phyloP scores from a whole-genome alignment of 2,797 vertebrate species.

The Salarias fasciatus region DNA sequence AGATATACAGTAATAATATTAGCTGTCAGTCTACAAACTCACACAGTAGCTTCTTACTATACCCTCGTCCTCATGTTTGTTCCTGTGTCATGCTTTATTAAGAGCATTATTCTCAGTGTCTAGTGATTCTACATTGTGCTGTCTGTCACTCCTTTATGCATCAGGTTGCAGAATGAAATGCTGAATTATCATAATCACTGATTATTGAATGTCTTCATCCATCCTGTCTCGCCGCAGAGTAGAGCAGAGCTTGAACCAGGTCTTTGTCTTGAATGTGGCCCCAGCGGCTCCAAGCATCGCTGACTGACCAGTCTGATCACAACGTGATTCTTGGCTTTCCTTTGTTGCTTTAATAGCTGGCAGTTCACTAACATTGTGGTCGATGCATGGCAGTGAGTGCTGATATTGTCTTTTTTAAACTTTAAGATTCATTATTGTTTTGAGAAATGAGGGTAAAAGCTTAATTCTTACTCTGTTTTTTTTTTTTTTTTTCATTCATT shows the following conservation, averaged over 20 bases:
- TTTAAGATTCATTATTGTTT: too few species aligned
- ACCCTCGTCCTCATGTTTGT: too few species aligned
- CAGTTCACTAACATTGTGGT: too few species aligned
- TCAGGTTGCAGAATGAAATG: not conserved
- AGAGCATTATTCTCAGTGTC: not conserved
- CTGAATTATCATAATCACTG: slow-evolving; percentile 48
- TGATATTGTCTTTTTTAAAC: too few species aligned
- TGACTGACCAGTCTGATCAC: slow-evolving; percentile 29
- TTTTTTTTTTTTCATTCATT: not conserved
- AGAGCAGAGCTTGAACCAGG: slow-evolving; percentile 22
- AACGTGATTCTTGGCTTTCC: not conserved
- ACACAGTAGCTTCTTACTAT: not conserved
- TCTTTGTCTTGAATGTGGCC: slow-evolving; percentile 38
- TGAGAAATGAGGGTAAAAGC: too few species aligned
- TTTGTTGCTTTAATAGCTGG: too few species aligned
- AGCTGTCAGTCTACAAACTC: slow-evolving; percentile 22
- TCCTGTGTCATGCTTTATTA: not conserved
- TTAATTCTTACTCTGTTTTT: too few species aligned
- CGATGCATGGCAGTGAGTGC: too few species aligned
- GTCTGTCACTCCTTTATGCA: too few species aligned
- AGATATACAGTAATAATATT: slow-evolving; percentile 27
- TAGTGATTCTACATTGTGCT: not conserved
- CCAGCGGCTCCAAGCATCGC: slow-evolving; percentile 13
- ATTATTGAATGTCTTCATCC: slow-evolving; percentile 26
- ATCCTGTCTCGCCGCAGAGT: slow-evolving; percentile 19